Conservation (phyloP, 2,888 invertebrate species). For the Didymodactylos carnosus region DNA sequence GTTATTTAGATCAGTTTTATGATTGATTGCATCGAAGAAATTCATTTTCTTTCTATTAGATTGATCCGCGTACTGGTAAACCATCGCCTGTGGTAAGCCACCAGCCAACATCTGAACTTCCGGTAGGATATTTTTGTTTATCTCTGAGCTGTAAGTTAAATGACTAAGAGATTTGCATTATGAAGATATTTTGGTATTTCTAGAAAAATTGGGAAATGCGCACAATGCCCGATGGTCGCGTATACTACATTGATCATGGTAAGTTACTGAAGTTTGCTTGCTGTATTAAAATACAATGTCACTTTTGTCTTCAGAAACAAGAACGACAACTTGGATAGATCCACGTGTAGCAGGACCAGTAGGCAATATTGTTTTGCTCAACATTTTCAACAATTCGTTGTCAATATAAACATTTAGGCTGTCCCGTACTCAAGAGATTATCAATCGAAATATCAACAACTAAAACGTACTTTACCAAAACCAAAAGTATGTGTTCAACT, state of each 20-base stretch:
- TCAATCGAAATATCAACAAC: not conserved
- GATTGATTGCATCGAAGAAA: too few relatives aligned
- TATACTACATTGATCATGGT: not conserved
- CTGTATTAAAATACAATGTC: too few relatives aligned
- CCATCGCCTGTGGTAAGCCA: too few relatives aligned
- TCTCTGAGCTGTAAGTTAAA: not conserved
- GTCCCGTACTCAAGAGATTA: not conserved
- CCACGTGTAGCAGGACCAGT: not conserved
- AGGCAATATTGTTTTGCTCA: not conserved
- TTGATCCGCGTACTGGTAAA: not conserved
- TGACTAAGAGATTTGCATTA: not conserved
- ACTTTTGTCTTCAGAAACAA: not conserved
- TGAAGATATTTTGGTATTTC: too few relatives aligned
- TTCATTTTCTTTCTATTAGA: not conserved
- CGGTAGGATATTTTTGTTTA: not conserved
- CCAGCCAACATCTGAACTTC: not conserved
- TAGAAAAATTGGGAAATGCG: not conserved
- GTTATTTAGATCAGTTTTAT: not conserved
- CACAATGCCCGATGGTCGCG: not conserved
- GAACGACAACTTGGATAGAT: not conserved
- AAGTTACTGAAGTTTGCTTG: not conserved
- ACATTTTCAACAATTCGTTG: not conserved
- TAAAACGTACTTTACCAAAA: not conserved
- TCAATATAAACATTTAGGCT: not conserved
- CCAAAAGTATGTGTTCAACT: too few relatives aligned